Conservation (phyloP, 2,888 invertebrate genomes). For the Drosophila paracracens region DNA sequence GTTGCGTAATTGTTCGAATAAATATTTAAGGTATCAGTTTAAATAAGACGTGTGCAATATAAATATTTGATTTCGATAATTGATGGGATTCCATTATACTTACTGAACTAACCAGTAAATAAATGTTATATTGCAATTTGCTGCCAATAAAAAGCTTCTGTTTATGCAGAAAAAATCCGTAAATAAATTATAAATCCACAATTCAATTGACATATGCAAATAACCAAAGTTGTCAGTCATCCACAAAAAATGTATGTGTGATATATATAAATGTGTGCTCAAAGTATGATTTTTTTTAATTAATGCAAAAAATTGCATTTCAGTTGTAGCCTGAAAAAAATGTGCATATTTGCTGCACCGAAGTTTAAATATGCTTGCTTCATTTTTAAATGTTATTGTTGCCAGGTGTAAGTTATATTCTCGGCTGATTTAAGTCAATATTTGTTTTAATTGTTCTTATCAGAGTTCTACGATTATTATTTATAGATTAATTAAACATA, state of each 20-base stretch:
- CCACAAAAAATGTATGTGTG: not conserved
- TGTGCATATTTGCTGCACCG: not conserved
- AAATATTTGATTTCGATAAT: constrained; percentile 51
- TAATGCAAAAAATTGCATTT: not conserved
- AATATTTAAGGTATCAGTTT: constrained; percentile 44
- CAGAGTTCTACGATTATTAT: not conserved
- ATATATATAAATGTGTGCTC: not conserved
- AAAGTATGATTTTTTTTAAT: not conserved
- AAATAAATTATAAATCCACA: constrained; percentile 9
- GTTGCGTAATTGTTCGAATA: constrained; percentile 48
- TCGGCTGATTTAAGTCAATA: not conserved
- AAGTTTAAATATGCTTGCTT: not conserved
- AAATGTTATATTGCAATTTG: constrained; percentile 8
- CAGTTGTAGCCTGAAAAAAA: not conserved
- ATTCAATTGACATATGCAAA: constrained; percentile 28
- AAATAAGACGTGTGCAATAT: constrained; percentile 10
- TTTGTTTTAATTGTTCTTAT: not conserved
- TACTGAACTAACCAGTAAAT: constrained; percentile 11
- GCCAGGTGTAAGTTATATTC: not conserved
- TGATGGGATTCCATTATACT: constrained; percentile 33
- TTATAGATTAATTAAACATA: not conserved
- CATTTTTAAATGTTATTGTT: not conserved
- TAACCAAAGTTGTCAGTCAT: not conserved
- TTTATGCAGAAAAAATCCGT: not conserved
- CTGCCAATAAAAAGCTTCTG: not conserved